A percentile compares a stretch with the other conserved stretches of the same genome.
These are phyloP conservation scores for Octopus bimaculoides DNA, from an alignment of 1,140 invertebrate species.

Conservation along the genomic window DNA sequence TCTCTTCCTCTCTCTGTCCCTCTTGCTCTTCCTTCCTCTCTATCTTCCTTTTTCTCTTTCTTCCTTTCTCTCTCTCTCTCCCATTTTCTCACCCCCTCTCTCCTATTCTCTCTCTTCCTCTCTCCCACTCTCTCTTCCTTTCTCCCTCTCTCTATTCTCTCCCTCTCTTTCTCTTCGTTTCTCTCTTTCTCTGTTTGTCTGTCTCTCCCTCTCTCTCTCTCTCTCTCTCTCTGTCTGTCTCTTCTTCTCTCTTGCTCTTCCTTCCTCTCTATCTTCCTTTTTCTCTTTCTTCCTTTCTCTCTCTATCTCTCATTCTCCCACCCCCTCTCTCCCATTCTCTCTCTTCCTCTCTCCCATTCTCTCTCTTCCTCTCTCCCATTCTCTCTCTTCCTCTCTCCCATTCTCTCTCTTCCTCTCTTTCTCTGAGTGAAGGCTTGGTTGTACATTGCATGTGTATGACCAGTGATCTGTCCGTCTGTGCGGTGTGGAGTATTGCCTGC, in stretches of 20 bases:
- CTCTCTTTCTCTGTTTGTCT: background rate
- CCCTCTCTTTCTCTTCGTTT: background rate
- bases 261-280: background rate
- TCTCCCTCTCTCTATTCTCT: background rate
- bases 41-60: background rate
- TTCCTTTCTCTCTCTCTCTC: background rate
- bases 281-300: no score
- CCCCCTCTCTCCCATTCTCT: background rate
- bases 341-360: background rate
- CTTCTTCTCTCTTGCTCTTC: no score
- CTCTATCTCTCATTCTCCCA: background rate
- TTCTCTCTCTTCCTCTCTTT: no score
- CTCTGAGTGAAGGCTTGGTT: no score
- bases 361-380: background rate
- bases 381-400: no score
- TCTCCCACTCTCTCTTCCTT: background rate
- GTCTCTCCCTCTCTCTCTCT: background rate
- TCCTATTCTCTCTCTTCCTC: background rate
- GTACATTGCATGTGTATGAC: no score
- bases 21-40: background rate
- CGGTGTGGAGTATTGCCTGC: no score
- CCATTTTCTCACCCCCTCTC: background rate
- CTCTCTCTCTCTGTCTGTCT: background rate
- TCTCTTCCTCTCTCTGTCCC: background rate
- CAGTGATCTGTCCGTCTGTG: no score